Evolutionary conservation across 2,888 invertebrate species (phyloP).

Genomic region (Prosopocoilus inquinatus): DNA sequence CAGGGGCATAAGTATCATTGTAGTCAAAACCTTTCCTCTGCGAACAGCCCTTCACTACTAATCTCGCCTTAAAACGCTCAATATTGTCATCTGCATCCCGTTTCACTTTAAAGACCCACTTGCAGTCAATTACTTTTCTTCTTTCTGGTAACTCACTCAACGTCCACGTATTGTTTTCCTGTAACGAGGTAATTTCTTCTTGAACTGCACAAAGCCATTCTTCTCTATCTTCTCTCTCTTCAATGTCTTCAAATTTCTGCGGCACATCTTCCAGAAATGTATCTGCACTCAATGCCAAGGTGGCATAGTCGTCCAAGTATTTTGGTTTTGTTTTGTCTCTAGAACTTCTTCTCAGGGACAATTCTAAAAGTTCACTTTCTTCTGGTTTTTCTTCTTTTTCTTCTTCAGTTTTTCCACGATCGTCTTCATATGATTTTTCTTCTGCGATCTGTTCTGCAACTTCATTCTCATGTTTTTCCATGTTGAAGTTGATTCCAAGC

Average conservation of each 20-base stretch:
- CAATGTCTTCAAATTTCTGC: slow-evolving; percentile 2
- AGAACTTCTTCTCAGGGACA: background rate
- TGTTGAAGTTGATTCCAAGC: background rate
- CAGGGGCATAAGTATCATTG: too few relatives aligned
- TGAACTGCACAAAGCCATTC: background rate
- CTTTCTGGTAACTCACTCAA: background rate
- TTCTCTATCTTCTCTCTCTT: background rate
- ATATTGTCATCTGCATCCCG: background rate
- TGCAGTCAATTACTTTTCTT: background rate
- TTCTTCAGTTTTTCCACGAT: background rate
- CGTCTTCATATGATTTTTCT: background rate
- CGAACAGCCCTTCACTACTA: background rate
- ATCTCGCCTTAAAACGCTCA: background rate
- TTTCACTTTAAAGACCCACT: slow-evolving; percentile 5
- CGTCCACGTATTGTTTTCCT: slow-evolving; percentile 1
- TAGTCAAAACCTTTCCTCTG: slow-evolving; percentile 7
- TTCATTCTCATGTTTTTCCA: background rate
- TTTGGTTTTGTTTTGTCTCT: background rate
- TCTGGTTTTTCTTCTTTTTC: background rate
- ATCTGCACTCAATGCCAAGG: background rate
- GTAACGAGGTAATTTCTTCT: slow-evolving; percentile 1
- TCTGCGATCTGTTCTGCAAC: background rate
- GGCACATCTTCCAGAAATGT: slow-evolving; percentile 3
- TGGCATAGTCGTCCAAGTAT: background rate
- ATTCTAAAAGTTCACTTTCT: background rate